A percentile compares a stretch with the other conserved stretches of the same genome.
Evolutionary conservation across 2,113 vertebrate species (phyloP).

Genomic region (Erythrocercus mccallii): DNA sequence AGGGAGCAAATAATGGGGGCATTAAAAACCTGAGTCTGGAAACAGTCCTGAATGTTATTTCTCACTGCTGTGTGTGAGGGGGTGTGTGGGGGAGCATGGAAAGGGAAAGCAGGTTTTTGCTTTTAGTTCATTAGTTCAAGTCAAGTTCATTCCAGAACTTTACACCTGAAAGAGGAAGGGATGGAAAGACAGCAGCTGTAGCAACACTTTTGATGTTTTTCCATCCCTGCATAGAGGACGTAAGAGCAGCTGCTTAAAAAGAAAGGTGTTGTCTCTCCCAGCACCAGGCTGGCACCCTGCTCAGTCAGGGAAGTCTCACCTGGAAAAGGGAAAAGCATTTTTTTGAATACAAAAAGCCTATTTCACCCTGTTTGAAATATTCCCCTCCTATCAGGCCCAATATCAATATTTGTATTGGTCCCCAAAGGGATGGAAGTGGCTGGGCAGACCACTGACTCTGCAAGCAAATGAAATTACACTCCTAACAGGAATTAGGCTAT

Average conservation of each 20-base stretch:
- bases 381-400: not conserved
- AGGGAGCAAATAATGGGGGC: not conserved
- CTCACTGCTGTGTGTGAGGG: not conserved
- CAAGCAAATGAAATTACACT: not conserved
- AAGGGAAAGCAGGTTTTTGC: not conserved
- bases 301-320: not conserved
- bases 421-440: not conserved
- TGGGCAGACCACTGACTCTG: not conserved
- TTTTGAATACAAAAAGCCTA: not conserved
- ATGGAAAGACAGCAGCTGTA: not conserved
- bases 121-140: not conserved
- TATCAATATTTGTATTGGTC: not conserved
- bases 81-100: not conserved
- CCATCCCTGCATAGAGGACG: not conserved
- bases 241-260: not conserved
- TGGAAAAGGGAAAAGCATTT: not conserved
- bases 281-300: not conserved
- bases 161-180: not conserved
- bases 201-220: not conserved
- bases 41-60: not conserved
- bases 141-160: not conserved
- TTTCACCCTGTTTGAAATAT: not conserved
- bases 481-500: not conserved
- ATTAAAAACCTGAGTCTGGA: not conserved
- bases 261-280: not conserved